phyloP scores from a whole-genome alignment of 1,140 invertebrate species.

The Belonocnema kinseyi region DNA sequence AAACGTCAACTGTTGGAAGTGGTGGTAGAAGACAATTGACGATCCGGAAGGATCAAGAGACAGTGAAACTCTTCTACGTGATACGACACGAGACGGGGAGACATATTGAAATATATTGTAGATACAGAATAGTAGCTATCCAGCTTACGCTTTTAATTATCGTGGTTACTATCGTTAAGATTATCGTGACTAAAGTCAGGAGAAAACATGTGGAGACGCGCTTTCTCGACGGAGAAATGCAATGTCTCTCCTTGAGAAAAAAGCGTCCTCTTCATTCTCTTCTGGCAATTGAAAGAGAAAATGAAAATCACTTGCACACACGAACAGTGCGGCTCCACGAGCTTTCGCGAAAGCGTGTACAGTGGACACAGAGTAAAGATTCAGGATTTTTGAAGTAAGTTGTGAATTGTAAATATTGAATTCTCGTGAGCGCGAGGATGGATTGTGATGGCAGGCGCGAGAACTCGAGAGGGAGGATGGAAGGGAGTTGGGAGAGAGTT shows the following conservation, averaged over 20 bases:
- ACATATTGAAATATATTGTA: constrained; percentile 72
- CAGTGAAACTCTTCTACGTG: constrained; percentile 14
- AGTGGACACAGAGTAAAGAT: constrained; percentile 56
- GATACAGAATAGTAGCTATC: constrained; percentile 74
- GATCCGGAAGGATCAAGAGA: neutral
- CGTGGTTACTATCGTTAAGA: constrained; percentile 54
- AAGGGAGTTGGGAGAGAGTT: neutral
- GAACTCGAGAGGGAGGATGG: neutral
- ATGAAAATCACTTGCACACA: constrained; percentile 16
- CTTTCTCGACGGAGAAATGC: neutral
- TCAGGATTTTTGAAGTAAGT: constrained; percentile 53
- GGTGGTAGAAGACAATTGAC: neutral
- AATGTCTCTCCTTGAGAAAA: constrained; percentile 5
- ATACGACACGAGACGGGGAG: neutral
- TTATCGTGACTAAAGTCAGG: constrained; percentile 47
- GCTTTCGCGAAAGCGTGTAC: neutral
- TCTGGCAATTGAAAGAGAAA: constrained; percentile 43
- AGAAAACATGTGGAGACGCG: neutral
- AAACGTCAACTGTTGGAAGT: neutral
- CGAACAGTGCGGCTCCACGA: neutral
- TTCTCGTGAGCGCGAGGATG: constrained; percentile 36
- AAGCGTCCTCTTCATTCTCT: constrained; percentile 42
- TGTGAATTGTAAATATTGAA: constrained; percentile 36
- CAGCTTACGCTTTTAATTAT: constrained; percentile 75
- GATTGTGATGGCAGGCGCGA: constrained; percentile 28